These are phyloP conservation scores for Cheilinus undulatus DNA, from an alignment of 2,113 vertebrate genomes.

Conservation along the genomic window DNA sequence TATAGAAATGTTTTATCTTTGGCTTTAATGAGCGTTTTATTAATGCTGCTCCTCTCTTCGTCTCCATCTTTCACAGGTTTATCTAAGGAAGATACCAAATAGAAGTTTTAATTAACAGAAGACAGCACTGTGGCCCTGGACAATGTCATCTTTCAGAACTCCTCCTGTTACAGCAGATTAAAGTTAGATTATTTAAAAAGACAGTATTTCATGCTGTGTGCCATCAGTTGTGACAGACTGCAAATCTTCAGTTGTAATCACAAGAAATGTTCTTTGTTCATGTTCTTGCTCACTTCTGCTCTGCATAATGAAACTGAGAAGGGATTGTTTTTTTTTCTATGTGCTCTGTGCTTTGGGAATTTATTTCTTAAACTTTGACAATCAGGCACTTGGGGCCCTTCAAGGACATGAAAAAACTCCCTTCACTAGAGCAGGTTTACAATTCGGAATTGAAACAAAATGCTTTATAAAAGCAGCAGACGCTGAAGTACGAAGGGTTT, in stretches of 20 bases:
- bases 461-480: conserved; percentile 52
- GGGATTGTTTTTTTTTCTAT: conserved; percentile 60
- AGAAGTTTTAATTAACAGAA: conserved; percentile 44
- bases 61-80: conserved; percentile 61
- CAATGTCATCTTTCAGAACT: conserved; percentile 23
- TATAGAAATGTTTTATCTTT: not conserved
- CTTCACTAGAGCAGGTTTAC: not conserved
- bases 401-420: conserved; percentile 13
- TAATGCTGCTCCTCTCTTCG: conserved; percentile 26
- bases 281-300: conserved; percentile 34
- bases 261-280: conserved; percentile 22
- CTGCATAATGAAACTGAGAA: conserved; percentile 46
- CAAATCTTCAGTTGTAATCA: conserved; percentile 7
- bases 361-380: conserved; percentile 61
- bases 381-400: conserved; percentile 56
- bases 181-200: conserved; percentile 25
- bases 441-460: conserved; percentile 5
- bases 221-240: conserved; percentile 26
- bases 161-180: conserved; percentile 24
- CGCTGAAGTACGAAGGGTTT: conserved; percentile 2
- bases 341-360: conserved; percentile 35
- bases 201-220: conserved; percentile 3
- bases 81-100: conserved; percentile 56
- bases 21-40: not conserved
- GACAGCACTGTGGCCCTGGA: conserved; percentile 46